Percentiles rank a stretch among this genome's conserved stretches.
Evolutionary conservation across 2,113 vertebrate genomes (phyloP).

Genomic region (Hypanus sabinus): DNA sequence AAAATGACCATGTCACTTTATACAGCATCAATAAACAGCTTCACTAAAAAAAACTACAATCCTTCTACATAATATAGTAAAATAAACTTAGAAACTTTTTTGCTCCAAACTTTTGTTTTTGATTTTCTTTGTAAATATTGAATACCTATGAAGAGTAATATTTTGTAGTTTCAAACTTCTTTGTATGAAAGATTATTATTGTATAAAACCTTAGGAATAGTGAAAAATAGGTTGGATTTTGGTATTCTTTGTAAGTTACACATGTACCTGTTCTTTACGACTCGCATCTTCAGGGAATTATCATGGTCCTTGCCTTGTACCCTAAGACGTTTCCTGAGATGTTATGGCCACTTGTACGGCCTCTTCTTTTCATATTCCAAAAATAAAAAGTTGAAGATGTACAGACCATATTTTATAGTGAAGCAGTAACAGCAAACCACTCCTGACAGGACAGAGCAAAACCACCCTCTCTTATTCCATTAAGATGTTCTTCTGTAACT

Average conservation of each 20-base stretch:
- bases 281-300: neutral
- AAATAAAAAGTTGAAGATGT: neutral
- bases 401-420: neutral
- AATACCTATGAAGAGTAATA: conserved; percentile 30
- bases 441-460: neutral
- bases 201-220: conserved; percentile 31
- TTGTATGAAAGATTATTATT: conserved; percentile 18
- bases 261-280: neutral
- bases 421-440: neutral
- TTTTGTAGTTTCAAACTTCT: neutral
- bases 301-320: neutral
- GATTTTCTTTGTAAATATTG: conserved; percentile 1
- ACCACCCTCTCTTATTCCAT: neutral
- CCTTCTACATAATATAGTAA: conserved; percentile 24
- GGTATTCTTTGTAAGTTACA: neutral
- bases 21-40: conserved; percentile 23
- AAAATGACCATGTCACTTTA: neutral
- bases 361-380: neutral
- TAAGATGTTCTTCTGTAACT: neutral
- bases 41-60: conserved; percentile 25
- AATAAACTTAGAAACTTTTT: conserved; percentile 13
- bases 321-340: conserved; percentile 16
- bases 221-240: conserved; percentile 22
- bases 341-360: neutral
- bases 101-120: neutral